These are phyloP conservation scores for Stenodera caucasica DNA, from an alignment of 2,888 invertebrate species.

Conservation along the genomic window DNA sequence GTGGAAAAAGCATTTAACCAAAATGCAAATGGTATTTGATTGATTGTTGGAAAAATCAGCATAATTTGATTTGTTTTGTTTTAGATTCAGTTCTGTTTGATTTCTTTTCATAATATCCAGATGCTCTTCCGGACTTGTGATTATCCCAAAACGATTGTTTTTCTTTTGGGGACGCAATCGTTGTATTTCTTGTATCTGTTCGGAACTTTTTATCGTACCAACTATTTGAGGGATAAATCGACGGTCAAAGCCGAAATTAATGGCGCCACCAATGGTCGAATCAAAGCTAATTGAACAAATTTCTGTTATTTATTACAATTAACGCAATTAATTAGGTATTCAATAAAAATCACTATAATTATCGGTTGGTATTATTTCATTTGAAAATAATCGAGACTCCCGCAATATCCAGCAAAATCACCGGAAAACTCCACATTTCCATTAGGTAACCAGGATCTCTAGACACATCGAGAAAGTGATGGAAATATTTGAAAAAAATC, in stretches of 20 bases:
- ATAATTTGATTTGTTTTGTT: constrained; percentile 32
- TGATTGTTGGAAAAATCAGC: background rate
- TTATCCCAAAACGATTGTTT: constrained; percentile 70
- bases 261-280: constrained; percentile 30
- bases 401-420: too few species aligned
- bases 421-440: too few species aligned
- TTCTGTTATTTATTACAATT: too few species aligned
- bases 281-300: constrained; percentile 28
- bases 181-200: constrained; percentile 76
- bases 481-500: too few species aligned
- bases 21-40: constrained; percentile 77
- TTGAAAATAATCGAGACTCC: too few species aligned
- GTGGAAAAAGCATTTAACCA: constrained; percentile 94
- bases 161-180: constrained; percentile 67
- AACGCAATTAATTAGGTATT: too few species aligned
- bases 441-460: too few species aligned
- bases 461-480: too few species aligned
- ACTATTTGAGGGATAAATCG: constrained; percentile 1
- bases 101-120: constrained; percentile 71
- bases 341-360: too few species aligned
- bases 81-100: constrained; percentile 75
- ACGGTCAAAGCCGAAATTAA: constrained; percentile 25
- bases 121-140: constrained; percentile 67
- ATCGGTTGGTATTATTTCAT: too few species aligned
- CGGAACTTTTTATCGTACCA: constrained; percentile 68